Evolutionary conservation across 2,797 vertebrate species (phyloP).

Genomic region (Glossophaga mutica): DNA sequence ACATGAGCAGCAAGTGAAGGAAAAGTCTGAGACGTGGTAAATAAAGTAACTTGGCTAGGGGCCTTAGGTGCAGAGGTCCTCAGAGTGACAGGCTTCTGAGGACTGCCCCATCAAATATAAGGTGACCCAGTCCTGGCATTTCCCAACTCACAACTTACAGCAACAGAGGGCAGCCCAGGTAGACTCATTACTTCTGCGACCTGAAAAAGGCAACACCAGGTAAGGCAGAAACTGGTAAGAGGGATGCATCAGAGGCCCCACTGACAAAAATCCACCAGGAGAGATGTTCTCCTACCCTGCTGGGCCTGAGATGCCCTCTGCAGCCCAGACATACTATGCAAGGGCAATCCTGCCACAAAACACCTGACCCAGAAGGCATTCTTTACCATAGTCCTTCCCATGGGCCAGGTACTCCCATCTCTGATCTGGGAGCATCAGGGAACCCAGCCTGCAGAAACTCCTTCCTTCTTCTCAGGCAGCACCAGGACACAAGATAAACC

Average conservation of each 20-base stretch:
- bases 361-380: not conserved
- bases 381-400: not conserved
- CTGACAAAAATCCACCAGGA: not conserved
- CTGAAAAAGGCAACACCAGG: not conserved
- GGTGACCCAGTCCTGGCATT: not conserved
- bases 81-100: not conserved
- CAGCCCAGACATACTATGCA: conserved; percentile 30
- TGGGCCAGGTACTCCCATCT: too few relatives aligned
- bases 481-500: not conserved
- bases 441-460: not conserved
- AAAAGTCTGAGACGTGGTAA: not conserved
- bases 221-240: not conserved
- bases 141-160: not conserved
- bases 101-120: not conserved
- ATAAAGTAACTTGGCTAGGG: not conserved
- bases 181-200: not conserved
- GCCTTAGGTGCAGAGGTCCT: not conserved
- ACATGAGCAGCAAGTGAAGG: not conserved
- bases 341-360: not conserved
- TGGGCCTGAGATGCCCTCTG: not conserved
- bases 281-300: not conserved
- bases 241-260: not conserved
- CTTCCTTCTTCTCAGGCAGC: not conserved
- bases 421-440: not conserved
- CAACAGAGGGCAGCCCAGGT: not conserved